These are phyloP conservation scores for Drosophila prostipennis DNA, from an alignment of 2,888 invertebrate genomes.

Conservation along the genomic window DNA sequence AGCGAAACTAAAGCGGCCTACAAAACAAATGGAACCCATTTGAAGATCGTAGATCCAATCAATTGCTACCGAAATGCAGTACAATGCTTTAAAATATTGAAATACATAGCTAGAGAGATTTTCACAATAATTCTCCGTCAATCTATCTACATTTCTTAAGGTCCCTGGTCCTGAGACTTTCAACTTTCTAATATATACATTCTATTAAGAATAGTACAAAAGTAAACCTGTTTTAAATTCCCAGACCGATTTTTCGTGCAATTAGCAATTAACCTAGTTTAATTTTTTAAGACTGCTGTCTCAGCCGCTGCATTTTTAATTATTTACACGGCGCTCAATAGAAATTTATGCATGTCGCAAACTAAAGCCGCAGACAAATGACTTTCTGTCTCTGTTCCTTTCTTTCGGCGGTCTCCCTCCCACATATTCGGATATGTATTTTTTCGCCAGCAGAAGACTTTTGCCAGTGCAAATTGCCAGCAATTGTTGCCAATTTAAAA, in stretches of 20 bases:
- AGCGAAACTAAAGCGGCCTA: conserved; percentile 20
- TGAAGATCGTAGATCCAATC: neutral
- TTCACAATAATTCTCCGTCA: neutral
- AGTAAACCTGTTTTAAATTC: neutral
- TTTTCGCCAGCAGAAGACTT: conserved; percentile 28
- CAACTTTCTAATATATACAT: neutral
- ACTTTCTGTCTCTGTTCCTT: conserved; percentile 5
- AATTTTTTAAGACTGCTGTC: conserved; percentile 6
- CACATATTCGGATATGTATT: conserved; percentile 15
- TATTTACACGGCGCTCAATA: conserved; percentile 58
- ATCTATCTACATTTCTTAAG: neutral
- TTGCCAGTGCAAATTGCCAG: conserved; percentile 61
- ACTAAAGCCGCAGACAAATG: too few species aligned
- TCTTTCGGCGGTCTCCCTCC: neutral
- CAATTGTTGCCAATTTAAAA: conserved; percentile 82
- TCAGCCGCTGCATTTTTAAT: conserved; percentile 48
- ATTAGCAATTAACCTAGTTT: conserved; percentile 42
- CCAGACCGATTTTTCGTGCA: conserved; percentile 3
- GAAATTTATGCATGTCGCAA: conserved; percentile 53
- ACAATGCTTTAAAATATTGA: neutral
- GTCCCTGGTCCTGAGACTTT: too few species aligned
- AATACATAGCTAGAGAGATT: neutral
- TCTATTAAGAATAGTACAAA: neutral
- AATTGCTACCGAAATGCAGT: neutral
- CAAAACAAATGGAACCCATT: neutral